Evolutionary conservation across 2,888 invertebrate species (phyloP).

Genomic region (Luffia ferchaultella): DNA sequence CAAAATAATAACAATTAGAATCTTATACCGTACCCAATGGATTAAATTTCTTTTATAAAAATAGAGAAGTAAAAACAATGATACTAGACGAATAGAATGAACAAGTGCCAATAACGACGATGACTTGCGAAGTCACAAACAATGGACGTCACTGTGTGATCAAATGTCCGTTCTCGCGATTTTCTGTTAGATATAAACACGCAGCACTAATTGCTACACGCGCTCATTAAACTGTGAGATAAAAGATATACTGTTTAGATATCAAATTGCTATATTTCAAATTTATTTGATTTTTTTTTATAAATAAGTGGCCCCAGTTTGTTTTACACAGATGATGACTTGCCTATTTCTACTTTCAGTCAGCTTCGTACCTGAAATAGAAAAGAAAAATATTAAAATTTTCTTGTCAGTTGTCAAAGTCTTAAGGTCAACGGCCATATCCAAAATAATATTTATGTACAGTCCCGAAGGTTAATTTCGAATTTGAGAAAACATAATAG

Average conservation of each 20-base stretch:
- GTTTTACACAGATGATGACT: too few relatives aligned
- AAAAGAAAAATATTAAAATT: too few relatives aligned
- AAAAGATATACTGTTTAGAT: background rate
- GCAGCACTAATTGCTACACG: background rate
- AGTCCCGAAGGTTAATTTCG: too few relatives aligned
- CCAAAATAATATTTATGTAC: too few relatives aligned
- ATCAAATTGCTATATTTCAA: background rate
- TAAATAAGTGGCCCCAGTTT: too few relatives aligned
- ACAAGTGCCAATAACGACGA: background rate
- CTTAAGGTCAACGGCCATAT: too few relatives aligned
- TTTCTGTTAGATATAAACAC: background rate
- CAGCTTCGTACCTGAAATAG: too few relatives aligned
- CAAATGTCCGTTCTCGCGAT: too few relatives aligned
- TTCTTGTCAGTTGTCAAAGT: too few relatives aligned
- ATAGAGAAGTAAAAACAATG: background rate
- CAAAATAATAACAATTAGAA: background rate
- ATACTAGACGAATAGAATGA: background rate
- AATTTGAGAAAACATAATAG: too few relatives aligned
- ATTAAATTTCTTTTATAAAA: background rate
- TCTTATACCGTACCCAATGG: background rate
- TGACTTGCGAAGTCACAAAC: background rate
- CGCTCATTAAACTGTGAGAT: background rate
- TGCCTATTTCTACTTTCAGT: too few relatives aligned
- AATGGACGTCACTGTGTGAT: background rate
- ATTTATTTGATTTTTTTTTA: too few relatives aligned